A percentile compares a stretch with the other conserved stretches of the same genome.
Evolutionary conservation across 2,797 vertebrate genomes (phyloP).

Genomic region (Gymnothorax reevesii): DNA sequence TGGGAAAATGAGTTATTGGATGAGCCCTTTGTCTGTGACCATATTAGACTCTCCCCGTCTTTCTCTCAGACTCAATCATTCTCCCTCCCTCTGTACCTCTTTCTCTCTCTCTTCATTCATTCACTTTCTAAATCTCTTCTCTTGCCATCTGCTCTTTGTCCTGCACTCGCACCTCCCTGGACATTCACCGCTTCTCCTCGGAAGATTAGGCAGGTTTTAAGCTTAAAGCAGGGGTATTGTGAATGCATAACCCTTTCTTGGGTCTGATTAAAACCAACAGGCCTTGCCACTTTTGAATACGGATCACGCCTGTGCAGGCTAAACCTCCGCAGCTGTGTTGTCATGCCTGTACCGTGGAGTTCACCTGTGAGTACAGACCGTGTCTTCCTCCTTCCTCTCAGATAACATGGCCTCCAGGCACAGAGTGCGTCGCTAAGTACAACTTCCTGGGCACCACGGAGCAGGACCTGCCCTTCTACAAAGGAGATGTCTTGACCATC

Average conservation of each 20-base stretch:
- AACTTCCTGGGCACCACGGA: slow-evolving; percentile 93
- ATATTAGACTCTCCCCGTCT: background rate
- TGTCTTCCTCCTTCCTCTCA: slow-evolving; percentile 38
- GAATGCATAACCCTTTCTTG: background rate
- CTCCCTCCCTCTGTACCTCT: background rate
- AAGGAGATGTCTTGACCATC: slow-evolving; percentile 94
- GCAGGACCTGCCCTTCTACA: slow-evolving; percentile 95
- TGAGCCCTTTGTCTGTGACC: too few species aligned
- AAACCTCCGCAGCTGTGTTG: background rate
- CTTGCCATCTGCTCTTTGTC: background rate
- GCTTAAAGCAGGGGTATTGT: background rate
- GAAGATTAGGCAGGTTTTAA: background rate
- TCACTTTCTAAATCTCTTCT: background rate
- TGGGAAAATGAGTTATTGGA: too few species aligned
- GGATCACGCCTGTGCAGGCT: background rate
- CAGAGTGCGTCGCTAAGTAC: slow-evolving; percentile 97
- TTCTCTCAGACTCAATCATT: background rate
- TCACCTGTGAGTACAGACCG: background rate
- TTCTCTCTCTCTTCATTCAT: background rate
- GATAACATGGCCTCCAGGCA: slow-evolving; percentile 87
- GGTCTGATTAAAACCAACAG: background rate
- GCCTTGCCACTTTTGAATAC: background rate
- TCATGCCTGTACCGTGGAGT: background rate
- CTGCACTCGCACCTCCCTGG: background rate
- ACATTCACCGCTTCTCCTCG: background rate